A percentile compares a stretch with the other conserved stretches of the same genome.
Evolutionary conservation across 1,140 invertebrate genomes (phyloP).

Genomic region (Drosophila prosaltans): DNA sequence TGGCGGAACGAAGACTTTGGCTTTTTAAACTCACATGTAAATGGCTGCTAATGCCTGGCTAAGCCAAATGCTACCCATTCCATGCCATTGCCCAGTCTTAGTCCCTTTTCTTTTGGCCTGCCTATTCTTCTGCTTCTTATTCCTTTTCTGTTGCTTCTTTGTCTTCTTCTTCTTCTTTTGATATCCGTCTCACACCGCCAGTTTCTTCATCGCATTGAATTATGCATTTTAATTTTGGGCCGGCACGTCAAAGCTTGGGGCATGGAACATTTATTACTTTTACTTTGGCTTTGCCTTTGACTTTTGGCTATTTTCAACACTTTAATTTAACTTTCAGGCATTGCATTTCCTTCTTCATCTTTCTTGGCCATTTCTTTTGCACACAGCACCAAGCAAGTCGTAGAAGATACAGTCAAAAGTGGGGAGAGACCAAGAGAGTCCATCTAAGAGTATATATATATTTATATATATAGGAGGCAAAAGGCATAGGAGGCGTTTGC

Average conservation of each 20-base stretch:
- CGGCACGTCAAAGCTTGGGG: conserved; percentile 61
- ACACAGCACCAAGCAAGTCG: conserved; percentile 23
- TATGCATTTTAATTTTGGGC: conserved; percentile 78
- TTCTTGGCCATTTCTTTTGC: conserved; percentile 40
- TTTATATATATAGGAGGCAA: too few species aligned
- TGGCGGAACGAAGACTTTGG: neutral
- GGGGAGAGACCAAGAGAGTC: conserved; percentile 17
- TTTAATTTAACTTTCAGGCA: conserved; percentile 72
- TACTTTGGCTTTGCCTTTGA: conserved; percentile 20
- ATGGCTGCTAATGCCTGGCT: conserved; percentile 51
- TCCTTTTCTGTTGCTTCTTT: neutral
- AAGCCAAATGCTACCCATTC: conserved; percentile 33
- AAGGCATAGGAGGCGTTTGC: conserved; percentile 33
- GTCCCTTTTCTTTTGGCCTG: neutral
- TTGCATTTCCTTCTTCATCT: conserved; percentile 45
- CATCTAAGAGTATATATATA: too few species aligned
- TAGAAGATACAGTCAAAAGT: conserved; percentile 9
- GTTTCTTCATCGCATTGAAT: conserved; percentile 56
- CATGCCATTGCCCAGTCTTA: neutral
- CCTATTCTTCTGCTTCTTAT: neutral
- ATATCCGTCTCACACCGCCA: neutral
- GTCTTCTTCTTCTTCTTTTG: neutral
- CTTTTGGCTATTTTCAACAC: conserved; percentile 68
- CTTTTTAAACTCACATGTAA: conserved; percentile 74
- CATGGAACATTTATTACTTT: conserved; percentile 72